These are phyloP conservation scores for Antheraea assamensis DNA, from an alignment of 2,888 invertebrate genomes.

Conservation along the genomic window DNA sequence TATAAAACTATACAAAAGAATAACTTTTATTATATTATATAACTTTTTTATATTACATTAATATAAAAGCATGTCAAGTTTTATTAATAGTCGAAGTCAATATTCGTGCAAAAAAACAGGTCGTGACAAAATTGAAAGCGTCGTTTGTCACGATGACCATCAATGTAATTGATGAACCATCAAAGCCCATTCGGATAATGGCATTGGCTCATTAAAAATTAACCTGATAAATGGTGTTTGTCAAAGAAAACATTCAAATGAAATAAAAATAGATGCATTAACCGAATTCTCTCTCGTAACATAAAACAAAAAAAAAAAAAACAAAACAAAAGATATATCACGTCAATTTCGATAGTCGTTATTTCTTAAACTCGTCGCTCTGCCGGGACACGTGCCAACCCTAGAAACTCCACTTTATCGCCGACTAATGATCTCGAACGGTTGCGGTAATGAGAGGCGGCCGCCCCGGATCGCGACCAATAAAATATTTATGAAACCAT, in stretches of 20 bases:
- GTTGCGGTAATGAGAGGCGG: conserved; percentile 69
- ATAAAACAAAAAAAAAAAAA: neutral
- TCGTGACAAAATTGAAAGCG: conserved; percentile 8
- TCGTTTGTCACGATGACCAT: conserved; percentile 6
- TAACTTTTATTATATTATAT: neutral
- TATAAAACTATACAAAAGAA: neutral
- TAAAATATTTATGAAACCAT: conserved; percentile 79
- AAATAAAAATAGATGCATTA: conserved; percentile 9
- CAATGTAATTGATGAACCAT: conserved; percentile 10
- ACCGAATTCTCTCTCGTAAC: conserved; percentile 3
- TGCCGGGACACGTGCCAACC: conserved; percentile 16
- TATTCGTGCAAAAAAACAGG: conserved; percentile 1
- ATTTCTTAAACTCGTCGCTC: neutral
- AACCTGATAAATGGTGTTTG: neutral
- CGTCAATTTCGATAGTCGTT: conserved; percentile 7
- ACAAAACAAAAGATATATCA: conserved; percentile 2
- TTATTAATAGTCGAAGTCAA: neutral
- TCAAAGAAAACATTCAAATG: neutral
- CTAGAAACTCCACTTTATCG: conserved; percentile 69
- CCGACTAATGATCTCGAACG: conserved; percentile 71
- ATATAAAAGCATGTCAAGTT: neutral
- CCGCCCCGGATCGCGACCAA: conserved; percentile 64
- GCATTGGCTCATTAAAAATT: conserved; percentile 4
- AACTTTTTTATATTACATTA: no score
- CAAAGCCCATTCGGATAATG: conserved; percentile 10